phyloP scores from a whole-genome alignment of 2,888 invertebrate genomes.

The Limnephilus lunatus region DNA sequence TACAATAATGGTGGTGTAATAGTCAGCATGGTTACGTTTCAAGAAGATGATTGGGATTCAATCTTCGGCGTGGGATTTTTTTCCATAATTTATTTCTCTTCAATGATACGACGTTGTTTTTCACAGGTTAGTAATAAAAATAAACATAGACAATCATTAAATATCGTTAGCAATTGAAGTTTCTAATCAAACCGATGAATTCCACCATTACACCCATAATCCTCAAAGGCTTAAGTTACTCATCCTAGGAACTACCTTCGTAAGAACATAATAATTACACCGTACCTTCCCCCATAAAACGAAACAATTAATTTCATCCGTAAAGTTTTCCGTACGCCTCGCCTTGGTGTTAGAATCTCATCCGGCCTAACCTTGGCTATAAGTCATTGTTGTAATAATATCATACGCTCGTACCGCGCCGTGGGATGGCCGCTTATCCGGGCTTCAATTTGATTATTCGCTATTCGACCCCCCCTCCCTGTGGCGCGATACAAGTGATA shows the following conservation, averaged over 20 bases:
- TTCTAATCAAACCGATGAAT: background rate
- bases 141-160: background rate
- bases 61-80: too few species aligned
- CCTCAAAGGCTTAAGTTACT: background rate
- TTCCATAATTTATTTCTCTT: too few species aligned
- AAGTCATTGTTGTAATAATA: constrained; percentile 23
- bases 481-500: constrained; percentile 12
- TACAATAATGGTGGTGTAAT: too few species aligned
- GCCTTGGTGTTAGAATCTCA: constrained; percentile 22
- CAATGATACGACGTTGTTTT: too few species aligned
- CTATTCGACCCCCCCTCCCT: background rate
- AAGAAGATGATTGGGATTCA: too few species aligned
- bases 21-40: too few species aligned
- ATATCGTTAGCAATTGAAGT: background rate
- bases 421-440: constrained; percentile 26
- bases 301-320: constrained; percentile 2
- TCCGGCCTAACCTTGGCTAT: constrained; percentile 12
- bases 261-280: background rate
- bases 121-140: background rate
- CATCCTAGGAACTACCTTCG: background rate
- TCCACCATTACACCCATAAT: background rate
- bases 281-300: background rate
- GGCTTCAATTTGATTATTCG: constrained; percentile 37
- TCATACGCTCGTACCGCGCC: background rate
- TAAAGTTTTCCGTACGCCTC: background rate